Conservation (phyloP, 2,888 invertebrate species). For the Aradus depressus region DNA sequence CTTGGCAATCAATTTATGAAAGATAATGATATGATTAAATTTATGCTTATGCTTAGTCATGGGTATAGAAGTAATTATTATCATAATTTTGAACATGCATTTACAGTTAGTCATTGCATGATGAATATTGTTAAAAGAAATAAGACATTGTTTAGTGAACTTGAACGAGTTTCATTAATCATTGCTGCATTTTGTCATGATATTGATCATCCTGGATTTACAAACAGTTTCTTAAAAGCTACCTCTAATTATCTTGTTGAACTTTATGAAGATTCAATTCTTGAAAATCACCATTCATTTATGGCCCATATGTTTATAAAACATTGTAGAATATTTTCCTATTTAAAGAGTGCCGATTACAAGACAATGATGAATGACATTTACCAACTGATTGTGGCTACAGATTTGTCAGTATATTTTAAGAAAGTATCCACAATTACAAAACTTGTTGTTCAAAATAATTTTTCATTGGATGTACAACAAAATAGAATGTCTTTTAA, state of each 20-base stretch:
- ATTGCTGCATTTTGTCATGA: slow-evolving; percentile 13
- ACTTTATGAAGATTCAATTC: slow-evolving; percentile 6
- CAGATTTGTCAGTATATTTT: slow-evolving; percentile 7
- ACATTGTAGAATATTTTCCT: slow-evolving; percentile 1
- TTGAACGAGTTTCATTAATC: background rate
- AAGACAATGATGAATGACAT: slow-evolving; percentile 5
- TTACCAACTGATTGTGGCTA: slow-evolving; percentile 1
- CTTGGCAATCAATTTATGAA: background rate
- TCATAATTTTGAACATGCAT: slow-evolving; percentile 13
- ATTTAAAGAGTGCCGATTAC: background rate
- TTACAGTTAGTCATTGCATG: slow-evolving; percentile 7
- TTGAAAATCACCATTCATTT: slow-evolving; percentile 8
- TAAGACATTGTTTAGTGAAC: background rate
- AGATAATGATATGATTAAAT: slow-evolving; percentile 3
- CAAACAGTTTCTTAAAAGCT: slow-evolving; percentile 7
- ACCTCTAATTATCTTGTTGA: background rate
- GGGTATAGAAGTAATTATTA: slow-evolving; percentile 6
- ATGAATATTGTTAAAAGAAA: slow-evolving; percentile 1
- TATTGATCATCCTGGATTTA: slow-evolving; percentile 13
- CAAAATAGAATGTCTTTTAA: slow-evolving; percentile 1
- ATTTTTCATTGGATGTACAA: background rate
- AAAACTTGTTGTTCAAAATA: background rate
- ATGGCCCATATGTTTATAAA: slow-evolving; percentile 2
- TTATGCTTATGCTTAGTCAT: slow-evolving; percentile 5
- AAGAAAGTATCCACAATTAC: background rate